These are phyloP conservation scores for Hylyphantes graminicola DNA, from an alignment of 1,140 invertebrate genomes.

Conservation along the genomic window DNA sequence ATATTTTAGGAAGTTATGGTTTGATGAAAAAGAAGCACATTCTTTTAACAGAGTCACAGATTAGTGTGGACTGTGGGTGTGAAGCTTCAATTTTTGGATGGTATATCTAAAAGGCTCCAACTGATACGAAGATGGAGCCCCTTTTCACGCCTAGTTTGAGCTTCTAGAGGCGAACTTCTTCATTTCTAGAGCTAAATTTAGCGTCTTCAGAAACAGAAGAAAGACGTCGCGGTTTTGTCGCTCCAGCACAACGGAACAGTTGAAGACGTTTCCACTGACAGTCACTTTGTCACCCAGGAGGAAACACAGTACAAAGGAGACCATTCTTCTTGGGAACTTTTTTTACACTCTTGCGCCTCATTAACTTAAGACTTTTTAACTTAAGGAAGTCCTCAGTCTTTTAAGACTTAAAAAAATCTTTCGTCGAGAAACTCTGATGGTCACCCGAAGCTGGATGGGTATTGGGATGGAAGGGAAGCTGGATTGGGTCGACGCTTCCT, in stretches of 20 bases:
- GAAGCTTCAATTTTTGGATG: no score
- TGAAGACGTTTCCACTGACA: constrained; percentile 42
- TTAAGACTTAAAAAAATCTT: no score
- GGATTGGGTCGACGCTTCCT: no score
- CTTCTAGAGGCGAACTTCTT: constrained; percentile 3
- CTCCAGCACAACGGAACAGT: constrained; percentile 51
- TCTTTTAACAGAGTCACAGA: no score
- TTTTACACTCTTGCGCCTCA: constrained; percentile 24
- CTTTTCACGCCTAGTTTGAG: constrained; percentile 53
- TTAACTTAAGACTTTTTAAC: constrained; percentile 24
- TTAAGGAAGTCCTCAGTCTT: background rate
- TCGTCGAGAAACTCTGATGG: no score
- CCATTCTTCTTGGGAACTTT: background rate
- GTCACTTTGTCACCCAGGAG: constrained; percentile 52
- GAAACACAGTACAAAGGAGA: constrained; percentile 6
- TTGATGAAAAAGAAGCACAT: no score
- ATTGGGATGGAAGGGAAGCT: no score
- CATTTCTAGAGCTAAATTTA: constrained; percentile 24
- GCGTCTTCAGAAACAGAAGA: background rate
- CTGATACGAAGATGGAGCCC: constrained; percentile 13
- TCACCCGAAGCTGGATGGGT: no score
- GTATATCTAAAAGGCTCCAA: background rate
- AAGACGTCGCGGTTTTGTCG: constrained; percentile 42
- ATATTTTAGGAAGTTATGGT: no score
- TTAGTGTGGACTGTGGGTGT: no score